Evolutionary conservation across 2,888 invertebrate genomes (phyloP).

Genomic region (Tipula helvola): DNA sequence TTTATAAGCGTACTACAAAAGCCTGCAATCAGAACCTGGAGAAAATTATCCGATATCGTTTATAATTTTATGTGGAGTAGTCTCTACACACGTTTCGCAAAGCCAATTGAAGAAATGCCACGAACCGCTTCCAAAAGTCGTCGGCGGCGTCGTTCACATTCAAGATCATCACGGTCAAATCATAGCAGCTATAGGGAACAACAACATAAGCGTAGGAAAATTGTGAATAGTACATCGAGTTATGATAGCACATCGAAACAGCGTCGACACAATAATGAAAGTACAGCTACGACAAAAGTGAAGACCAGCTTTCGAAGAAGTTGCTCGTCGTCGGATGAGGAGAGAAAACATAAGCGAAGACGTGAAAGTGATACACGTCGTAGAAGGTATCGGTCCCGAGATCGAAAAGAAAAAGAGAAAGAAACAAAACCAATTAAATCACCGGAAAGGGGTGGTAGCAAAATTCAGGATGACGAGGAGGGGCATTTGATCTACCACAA

Average conservation of each 20-base stretch:
- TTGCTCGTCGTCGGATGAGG: not conserved
- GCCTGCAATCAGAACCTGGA: constrained; percentile 8
- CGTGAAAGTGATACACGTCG: not conserved
- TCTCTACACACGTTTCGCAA: not conserved
- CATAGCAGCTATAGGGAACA: not conserved
- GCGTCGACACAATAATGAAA: not conserved
- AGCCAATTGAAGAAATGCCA: constrained; percentile 5
- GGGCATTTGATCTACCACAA: constrained; percentile 99
- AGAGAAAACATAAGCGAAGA: not conserved
- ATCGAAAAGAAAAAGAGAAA: not conserved
- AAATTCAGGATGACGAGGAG: constrained; percentile 98
- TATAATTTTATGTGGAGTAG: not conserved
- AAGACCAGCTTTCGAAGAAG: not conserved
- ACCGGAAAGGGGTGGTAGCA: constrained; percentile 25
- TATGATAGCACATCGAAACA: not conserved
- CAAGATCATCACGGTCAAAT: constrained; percentile 6
- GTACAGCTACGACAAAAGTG: not conserved
- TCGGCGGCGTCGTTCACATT: not conserved
- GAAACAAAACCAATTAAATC: not conserved
- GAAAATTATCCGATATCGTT: not conserved
- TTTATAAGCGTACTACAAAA: constrained; percentile 7
- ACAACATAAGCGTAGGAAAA: not conserved
- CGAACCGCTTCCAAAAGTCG: not conserved
- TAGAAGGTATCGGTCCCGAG: not conserved
- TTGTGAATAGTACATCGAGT: constrained; percentile 7